Conservation (phyloP, 2,888 invertebrate genomes). For the Drosophila siamana region DNA sequence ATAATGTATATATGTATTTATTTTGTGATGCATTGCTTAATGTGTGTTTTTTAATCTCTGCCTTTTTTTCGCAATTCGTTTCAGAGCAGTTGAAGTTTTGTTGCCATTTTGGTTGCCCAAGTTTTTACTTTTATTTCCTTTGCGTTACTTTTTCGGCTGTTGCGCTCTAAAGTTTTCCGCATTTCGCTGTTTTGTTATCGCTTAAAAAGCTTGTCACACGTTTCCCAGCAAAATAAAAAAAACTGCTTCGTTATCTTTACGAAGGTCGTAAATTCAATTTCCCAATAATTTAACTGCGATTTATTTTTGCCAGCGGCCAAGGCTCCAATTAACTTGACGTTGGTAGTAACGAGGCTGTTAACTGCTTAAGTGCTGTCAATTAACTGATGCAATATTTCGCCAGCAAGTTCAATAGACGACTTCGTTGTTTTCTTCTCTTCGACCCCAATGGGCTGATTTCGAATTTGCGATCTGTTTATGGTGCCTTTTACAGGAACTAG, state of each 20-base stretch:
- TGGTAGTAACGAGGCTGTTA: slow-evolving; percentile 10
- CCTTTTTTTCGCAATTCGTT: too few relatives aligned
- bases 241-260: slow-evolving; percentile 43
- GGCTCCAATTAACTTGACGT: slow-evolving; percentile 16
- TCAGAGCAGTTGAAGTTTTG: neutral
- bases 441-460: neutral
- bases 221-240: neutral
- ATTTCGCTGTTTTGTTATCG: slow-evolving; percentile 5
- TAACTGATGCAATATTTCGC: slow-evolving; percentile 5
- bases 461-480: too few relatives aligned
- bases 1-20: too few relatives aligned
- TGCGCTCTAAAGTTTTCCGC: neutral
- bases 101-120: neutral
- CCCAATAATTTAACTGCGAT: slow-evolving; percentile 38
- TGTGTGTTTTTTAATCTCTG: too few relatives aligned
- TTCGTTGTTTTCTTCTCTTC: neutral
- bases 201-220: slow-evolving; percentile 18
- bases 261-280: slow-evolving; percentile 28
- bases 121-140: neutral
- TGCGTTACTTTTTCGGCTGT: neutral
- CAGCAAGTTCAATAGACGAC: neutral
- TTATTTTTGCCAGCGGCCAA: slow-evolving; percentile 25
- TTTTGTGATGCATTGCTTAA: too few relatives aligned
- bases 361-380: slow-evolving; percentile 8
- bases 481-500: too few relatives aligned